phyloP scores from a whole-genome alignment of 2,113 vertebrate genomes.

The Peromyscus californicus region DNA sequence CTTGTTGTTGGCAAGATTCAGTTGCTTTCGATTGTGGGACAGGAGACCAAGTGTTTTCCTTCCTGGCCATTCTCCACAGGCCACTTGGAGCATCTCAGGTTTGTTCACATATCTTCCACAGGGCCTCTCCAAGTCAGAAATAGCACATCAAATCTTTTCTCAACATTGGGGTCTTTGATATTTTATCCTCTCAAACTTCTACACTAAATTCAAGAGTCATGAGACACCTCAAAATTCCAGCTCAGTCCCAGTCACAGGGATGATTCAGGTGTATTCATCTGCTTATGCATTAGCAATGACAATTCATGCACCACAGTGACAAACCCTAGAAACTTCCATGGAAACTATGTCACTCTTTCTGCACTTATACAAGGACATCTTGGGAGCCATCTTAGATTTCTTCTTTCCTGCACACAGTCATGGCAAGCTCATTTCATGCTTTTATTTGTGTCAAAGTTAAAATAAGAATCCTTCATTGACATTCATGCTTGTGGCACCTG shows the following conservation, averaged over 20 bases:
- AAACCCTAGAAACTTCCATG: neutral
- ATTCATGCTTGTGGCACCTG: neutral
- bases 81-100: neutral
- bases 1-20: slow-evolving; percentile 25
- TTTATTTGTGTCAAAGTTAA: neutral
- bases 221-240: neutral
- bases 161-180: neutral
- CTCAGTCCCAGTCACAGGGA: neutral
- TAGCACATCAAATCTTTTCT: neutral
- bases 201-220: neutral
- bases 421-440: neutral
- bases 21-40: slow-evolving; percentile 6
- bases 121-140: neutral
- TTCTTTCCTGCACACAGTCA: neutral
- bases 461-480: neutral
- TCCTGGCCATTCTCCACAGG: neutral
- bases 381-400: neutral
- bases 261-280: neutral
- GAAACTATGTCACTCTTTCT: neutral
- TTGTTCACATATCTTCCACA: neutral
- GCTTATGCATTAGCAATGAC: neutral
- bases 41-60: neutral
- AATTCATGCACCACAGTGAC: neutral
- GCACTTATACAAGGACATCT: neutral
- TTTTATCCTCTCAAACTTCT: neutral